A percentile compares a stretch with the other conserved stretches of the same genome.
phyloP scores from a whole-genome alignment of 2,797 vertebrate genomes.

The Fistularia tabacaria region DNA sequence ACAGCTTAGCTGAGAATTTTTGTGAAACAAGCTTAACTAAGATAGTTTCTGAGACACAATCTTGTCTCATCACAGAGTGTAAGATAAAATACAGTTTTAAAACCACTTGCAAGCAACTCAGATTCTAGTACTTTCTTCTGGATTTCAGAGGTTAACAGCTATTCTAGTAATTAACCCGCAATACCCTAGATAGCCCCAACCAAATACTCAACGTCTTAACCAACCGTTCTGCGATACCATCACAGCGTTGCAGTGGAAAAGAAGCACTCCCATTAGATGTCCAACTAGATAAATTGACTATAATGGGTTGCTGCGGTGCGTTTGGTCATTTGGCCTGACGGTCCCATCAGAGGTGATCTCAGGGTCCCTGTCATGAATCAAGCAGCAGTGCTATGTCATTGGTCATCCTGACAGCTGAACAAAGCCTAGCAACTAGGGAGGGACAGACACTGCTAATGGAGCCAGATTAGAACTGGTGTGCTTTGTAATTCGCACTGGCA shows the following conservation, averaged over 20 bases:
- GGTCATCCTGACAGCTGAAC: slow-evolving; percentile 79
- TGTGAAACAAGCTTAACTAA: too few species aligned
- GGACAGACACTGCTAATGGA: slow-evolving; percentile 67
- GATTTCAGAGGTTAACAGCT: slow-evolving; percentile 52
- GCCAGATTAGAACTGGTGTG: slow-evolving; percentile 68
- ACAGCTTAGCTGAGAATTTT: too few species aligned
- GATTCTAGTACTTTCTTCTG: slow-evolving; percentile 43
- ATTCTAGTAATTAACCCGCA: slow-evolving; percentile 62
- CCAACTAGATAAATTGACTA: slow-evolving; percentile 68
- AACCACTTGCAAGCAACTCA: slow-evolving; percentile 6
- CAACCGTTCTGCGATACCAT: slow-evolving; percentile 59
- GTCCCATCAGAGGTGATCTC: slow-evolving; percentile 72
- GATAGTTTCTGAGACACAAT: slow-evolving; percentile 1
- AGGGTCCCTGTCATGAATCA: slow-evolving; percentile 71
- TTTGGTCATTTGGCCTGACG: slow-evolving; percentile 68
- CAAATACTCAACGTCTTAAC: slow-evolving; percentile 47
- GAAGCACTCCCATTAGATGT: slow-evolving; percentile 72
- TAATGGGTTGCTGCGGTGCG: slow-evolving; percentile 66
- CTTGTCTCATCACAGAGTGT: too few species aligned
- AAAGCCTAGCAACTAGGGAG: slow-evolving; percentile 67
- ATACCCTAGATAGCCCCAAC: slow-evolving; percentile 46
- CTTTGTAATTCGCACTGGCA: slow-evolving; percentile 60
- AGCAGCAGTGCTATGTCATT: slow-evolving; percentile 62
- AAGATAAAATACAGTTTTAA: slow-evolving; percentile 12
- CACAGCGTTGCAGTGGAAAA: slow-evolving; percentile 54